A percentile compares a stretch with the other conserved stretches of the same genome.
These are phyloP conservation scores for Musca domestica DNA, from an alignment of 1,140 invertebrate genomes.

Conservation along the genomic window DNA sequence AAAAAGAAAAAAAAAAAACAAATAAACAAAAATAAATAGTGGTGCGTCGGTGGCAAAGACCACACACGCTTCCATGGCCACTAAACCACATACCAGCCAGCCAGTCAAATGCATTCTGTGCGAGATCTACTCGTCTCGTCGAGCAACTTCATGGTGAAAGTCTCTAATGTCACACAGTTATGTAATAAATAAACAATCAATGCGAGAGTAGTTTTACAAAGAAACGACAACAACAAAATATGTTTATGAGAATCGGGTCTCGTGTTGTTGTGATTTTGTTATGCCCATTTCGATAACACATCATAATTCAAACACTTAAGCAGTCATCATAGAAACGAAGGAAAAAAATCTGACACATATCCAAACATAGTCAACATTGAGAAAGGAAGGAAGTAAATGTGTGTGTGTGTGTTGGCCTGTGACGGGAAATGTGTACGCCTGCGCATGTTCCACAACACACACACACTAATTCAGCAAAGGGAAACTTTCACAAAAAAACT, in stretches of 20 bases:
- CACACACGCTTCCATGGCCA: background rate
- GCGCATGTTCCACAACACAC: background rate
- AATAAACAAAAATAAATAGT: slow-evolving; percentile 6
- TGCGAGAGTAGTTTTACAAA: background rate
- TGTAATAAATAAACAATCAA: slow-evolving; percentile 9
- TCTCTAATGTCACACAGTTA: slow-evolving; percentile 12
- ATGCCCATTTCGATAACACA: background rate
- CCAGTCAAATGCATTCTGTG: background rate
- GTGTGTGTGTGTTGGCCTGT: too few relatives aligned
- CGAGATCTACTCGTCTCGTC: background rate
- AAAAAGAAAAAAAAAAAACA: background rate
- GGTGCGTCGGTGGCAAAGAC: background rate
- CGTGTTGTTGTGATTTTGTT: background rate
- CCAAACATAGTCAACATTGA: background rate
- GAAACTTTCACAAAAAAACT: background rate
- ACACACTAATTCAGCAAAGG: background rate
- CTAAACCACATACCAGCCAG: background rate
- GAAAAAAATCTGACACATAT: background rate
- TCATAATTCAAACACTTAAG: slow-evolving; percentile 17
- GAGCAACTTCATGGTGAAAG: background rate
- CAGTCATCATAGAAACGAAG: background rate
- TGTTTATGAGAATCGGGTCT: too few relatives aligned
- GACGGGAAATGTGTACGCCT: background rate
- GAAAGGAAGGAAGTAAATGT: slow-evolving; percentile 9
- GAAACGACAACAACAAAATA: too few relatives aligned